These are phyloP conservation scores for Tapera naevia DNA, from an alignment of 2,797 vertebrate species.

Conservation along the genomic window DNA sequence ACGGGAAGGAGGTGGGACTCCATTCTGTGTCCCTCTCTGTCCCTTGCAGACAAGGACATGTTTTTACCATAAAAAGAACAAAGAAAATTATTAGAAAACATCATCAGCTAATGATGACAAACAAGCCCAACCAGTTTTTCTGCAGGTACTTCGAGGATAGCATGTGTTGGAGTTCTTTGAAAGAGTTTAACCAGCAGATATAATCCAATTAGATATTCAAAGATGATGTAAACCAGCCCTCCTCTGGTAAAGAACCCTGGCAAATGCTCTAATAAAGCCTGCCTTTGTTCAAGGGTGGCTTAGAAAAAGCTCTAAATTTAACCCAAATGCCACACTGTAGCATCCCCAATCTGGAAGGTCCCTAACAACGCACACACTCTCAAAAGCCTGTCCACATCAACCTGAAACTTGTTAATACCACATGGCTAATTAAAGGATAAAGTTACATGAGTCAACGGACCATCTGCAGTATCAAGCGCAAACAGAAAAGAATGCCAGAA, in stretches of 20 bases:
- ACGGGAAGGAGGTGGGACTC: background rate
- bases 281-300: background rate
- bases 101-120: background rate
- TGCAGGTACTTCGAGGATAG: background rate
- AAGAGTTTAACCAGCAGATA: slow-evolving; percentile 24
- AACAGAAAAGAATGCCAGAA: background rate
- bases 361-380: background rate
- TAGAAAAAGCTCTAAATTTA: background rate
- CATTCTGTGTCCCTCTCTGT: background rate
- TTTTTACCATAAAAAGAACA: background rate
- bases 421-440: slow-evolving; percentile 8
- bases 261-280: background rate
- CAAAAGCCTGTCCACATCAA: background rate
- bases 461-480: background rate
- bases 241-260: background rate
- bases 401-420: background rate
- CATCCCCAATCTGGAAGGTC: background rate
- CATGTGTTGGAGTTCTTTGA: background rate
- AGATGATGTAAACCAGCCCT: background rate
- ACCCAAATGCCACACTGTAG: background rate
- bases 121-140: slow-evolving; percentile 31
- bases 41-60: background rate
- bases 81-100: slow-evolving; percentile 13
- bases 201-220: slow-evolving; percentile 18
- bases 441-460: background rate